Evolutionary conservation across 2,888 invertebrate species (phyloP).

Genomic region (Nomada fabriciana): DNA sequence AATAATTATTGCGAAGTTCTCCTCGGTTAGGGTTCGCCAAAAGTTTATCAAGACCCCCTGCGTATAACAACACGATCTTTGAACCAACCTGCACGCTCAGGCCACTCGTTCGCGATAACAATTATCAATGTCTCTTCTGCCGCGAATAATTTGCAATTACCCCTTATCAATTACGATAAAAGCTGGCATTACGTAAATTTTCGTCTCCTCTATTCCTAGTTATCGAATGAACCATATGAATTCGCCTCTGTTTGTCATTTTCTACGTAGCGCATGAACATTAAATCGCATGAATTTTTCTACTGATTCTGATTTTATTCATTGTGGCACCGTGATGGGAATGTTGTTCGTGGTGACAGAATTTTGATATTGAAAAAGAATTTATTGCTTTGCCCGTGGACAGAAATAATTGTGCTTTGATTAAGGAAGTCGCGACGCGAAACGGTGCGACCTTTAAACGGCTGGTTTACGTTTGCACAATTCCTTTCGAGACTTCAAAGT

Average conservation of each 20-base stretch:
- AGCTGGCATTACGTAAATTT: background rate
- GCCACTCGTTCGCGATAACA: slow-evolving; percentile 17
- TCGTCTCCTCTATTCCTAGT: background rate
- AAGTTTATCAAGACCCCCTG: slow-evolving; percentile 73
- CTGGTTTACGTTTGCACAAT: slow-evolving; percentile 36
- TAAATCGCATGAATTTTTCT: background rate
- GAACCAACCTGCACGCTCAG: slow-evolving; percentile 26
- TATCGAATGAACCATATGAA: background rate
- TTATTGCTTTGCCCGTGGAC: background rate
- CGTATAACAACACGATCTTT: slow-evolving; percentile 50
- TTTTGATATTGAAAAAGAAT: background rate
- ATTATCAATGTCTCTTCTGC: slow-evolving; percentile 1
- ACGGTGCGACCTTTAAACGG: slow-evolving; percentile 37
- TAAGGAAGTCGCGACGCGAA: slow-evolving; percentile 26
- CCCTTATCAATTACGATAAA: slow-evolving; percentile 18
- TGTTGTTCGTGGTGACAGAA: background rate
- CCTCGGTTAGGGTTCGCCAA: slow-evolving; percentile 29
- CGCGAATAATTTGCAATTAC: slow-evolving; percentile 24
- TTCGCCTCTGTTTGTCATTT: background rate
- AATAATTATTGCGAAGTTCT: slow-evolving; percentile 53
- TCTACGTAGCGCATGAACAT: background rate
- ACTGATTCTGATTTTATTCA: background rate
- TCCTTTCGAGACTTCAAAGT: slow-evolving; percentile 33
- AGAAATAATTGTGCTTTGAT: slow-evolving; percentile 8
- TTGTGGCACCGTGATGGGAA: background rate